Conservation (phyloP, 2,888 invertebrate genomes). For the Tyria jacobaeae region DNA sequence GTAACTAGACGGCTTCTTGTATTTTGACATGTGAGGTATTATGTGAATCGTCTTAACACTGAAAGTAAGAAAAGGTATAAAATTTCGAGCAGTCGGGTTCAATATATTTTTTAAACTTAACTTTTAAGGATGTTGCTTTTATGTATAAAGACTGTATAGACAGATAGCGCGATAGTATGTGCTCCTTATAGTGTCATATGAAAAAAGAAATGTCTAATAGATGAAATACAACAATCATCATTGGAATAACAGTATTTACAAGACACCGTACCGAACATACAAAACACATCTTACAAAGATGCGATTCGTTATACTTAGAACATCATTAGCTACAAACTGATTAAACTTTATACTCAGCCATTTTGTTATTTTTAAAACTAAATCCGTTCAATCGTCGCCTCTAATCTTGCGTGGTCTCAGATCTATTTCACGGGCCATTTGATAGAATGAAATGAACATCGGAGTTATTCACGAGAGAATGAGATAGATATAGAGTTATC, state of each 20-base stretch:
- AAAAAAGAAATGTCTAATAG: too few species aligned
- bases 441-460: constrained; percentile 15
- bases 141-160: too few species aligned
- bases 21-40: too few species aligned
- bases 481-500: constrained; percentile 35
- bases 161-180: too few species aligned
- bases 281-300: neutral
- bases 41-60: too few species aligned
- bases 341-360: neutral
- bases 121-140: too few species aligned
- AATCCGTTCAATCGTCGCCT: constrained; percentile 45
- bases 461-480: neutral
- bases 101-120: too few species aligned
- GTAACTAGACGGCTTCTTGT: too few species aligned
- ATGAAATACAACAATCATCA: too few species aligned
- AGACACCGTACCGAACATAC: neutral
- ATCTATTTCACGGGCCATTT: constrained; percentile 44
- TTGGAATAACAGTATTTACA: neutral
- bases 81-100: too few species aligned
- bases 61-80: too few species aligned
- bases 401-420: constrained; percentile 49
- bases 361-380: constrained; percentile 10
- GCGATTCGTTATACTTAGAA: neutral
- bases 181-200: too few species aligned
- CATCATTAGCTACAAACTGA: neutral